These are phyloP conservation scores for Diplazon laetatorius DNA, from an alignment of 2,888 invertebrate species.

Conservation along the genomic window DNA sequence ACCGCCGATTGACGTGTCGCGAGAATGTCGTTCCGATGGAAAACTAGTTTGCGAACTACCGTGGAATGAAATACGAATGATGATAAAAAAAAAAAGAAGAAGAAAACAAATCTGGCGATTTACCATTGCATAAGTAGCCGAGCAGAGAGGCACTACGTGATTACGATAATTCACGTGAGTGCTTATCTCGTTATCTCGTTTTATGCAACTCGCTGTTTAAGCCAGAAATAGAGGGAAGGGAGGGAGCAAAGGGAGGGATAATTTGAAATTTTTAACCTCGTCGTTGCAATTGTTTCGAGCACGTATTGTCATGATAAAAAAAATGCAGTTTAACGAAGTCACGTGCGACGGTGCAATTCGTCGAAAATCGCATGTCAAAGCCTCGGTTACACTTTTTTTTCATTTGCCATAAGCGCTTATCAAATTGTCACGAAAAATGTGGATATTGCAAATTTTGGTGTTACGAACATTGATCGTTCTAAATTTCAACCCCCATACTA, in stretches of 20 bases:
- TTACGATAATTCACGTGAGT: constrained; percentile 17
- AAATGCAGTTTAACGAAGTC: too few relatives aligned
- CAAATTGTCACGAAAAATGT: too few relatives aligned
- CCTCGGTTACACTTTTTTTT: too few relatives aligned
- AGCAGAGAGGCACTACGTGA: constrained; percentile 22
- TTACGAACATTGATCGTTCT: too few relatives aligned
- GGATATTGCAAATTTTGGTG: too few relatives aligned
- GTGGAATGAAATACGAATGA: constrained; percentile 15
- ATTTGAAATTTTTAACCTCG: background rate
- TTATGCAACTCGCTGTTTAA: background rate
- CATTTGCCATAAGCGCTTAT: too few relatives aligned
- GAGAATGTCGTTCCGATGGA: constrained; percentile 36
- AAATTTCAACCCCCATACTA: too few relatives aligned
- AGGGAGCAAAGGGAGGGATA: too few relatives aligned
- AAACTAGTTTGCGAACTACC: constrained; percentile 12
- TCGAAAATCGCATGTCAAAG: too few relatives aligned
- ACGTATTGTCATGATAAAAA: background rate
- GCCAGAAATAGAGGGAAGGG: background rate
- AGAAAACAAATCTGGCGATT: constrained; percentile 17
- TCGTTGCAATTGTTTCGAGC: background rate
- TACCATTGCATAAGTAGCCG: constrained; percentile 45
- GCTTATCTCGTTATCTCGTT: constrained; percentile 16
- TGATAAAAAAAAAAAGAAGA: background rate
- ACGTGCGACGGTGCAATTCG: too few relatives aligned
- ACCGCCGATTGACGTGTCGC: constrained; percentile 27